phyloP scores from a whole-genome alignment of 2,797 vertebrate species.

The Eidolon dupreanum region DNA sequence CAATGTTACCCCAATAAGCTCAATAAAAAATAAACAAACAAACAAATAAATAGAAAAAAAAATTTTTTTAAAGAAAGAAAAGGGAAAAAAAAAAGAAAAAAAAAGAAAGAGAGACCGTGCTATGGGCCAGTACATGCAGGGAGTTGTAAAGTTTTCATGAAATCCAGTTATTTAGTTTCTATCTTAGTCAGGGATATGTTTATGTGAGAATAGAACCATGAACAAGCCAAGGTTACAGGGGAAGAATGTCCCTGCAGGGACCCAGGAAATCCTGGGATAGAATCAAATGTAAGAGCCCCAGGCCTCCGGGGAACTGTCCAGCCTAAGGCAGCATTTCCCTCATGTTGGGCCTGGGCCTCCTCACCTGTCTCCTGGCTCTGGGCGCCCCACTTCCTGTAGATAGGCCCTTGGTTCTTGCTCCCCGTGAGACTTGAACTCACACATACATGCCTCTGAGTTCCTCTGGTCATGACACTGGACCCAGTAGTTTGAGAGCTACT shows the following conservation, averaged over 20 bases:
- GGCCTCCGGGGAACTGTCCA: background rate
- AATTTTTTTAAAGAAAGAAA: too few relatives aligned
- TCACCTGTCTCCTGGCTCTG: background rate
- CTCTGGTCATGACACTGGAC: background rate
- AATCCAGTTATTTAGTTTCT: conserved; percentile 30
- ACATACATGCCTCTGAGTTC: background rate
- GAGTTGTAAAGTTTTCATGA: conserved; percentile 28
- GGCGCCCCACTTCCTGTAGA: background rate
- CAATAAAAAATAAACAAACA: too few relatives aligned
- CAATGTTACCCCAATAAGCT: too few relatives aligned
- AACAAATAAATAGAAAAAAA: too few relatives aligned
- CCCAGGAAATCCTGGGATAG: background rate
- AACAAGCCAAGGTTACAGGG: background rate
- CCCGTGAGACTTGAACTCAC: background rate
- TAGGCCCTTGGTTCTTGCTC: background rate
- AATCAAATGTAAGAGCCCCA: background rate
- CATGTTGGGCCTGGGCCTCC: background rate
- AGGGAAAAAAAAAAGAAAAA: too few relatives aligned
- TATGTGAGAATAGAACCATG: background rate
- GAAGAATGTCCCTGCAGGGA: background rate
- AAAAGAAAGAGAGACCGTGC: too few relatives aligned
- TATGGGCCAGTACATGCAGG: background rate
- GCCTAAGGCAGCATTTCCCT: background rate
- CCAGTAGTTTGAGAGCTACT: background rate
- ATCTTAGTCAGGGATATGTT: background rate